phyloP scores from a whole-genome alignment of 2,888 invertebrate species.

The Xanthia togata region DNA sequence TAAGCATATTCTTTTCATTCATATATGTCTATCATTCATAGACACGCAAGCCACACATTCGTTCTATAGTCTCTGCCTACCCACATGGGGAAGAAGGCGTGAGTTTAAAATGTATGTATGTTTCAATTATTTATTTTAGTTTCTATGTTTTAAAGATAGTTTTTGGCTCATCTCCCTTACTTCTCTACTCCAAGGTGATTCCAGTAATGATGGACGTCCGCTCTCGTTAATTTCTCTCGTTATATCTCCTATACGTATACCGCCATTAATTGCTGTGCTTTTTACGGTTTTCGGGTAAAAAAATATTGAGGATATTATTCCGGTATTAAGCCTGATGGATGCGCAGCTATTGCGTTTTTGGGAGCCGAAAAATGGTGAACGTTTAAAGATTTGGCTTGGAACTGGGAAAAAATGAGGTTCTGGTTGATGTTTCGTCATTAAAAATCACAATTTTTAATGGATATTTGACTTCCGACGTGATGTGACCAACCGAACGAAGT shows the following conservation, averaged over 20 bases:
- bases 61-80: too few species aligned
- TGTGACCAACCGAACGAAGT: not conserved
- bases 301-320: slow-evolving; percentile 45
- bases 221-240: slow-evolving; percentile 60
- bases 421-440: not conserved
- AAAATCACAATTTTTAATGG: not conserved
- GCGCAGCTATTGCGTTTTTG: slow-evolving; percentile 32
- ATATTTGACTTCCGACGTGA: not conserved
- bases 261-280: slow-evolving; percentile 66
- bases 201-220: slow-evolving; percentile 69
- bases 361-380: slow-evolving; percentile 5
- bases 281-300: slow-evolving; percentile 47
- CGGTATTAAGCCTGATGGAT: slow-evolving; percentile 60
- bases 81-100: too few species aligned
- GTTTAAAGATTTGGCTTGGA: not conserved
- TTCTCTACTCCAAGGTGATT: slow-evolving; percentile 37
- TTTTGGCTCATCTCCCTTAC: slow-evolving; percentile 4
- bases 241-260: slow-evolving; percentile 64
- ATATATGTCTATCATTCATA: too few species aligned
- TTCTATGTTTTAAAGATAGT: not conserved
- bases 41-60: too few species aligned
- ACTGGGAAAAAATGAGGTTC: not conserved
- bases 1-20: too few species aligned
- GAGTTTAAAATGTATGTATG: too few species aligned
- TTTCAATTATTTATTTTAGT: not conserved